A percentile compares a stretch with the other conserved stretches of the same genome.
Conservation (phyloP, 2,113 vertebrate genomes). For the Jacana jacana region DNA sequence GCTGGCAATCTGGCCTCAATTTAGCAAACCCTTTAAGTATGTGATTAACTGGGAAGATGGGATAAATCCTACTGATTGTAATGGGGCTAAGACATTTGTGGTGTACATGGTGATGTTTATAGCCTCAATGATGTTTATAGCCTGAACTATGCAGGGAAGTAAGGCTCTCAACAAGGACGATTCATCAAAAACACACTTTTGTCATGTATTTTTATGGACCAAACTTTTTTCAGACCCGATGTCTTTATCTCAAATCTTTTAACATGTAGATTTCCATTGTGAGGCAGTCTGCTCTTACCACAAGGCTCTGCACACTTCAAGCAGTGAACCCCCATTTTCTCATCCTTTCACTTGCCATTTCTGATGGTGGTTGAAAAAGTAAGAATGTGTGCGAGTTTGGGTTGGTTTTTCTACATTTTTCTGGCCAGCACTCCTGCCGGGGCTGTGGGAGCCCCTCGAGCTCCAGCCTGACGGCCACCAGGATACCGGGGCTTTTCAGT, state of each 20-base stretch:
- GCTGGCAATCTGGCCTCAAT: accelerated
- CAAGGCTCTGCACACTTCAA: neutral
- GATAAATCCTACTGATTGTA: neutral
- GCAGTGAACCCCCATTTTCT: neutral
- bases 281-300: accelerated
- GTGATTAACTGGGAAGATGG: neutral
- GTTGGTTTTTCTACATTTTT: neutral
- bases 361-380: accelerated
- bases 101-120: neutral
- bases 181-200: neutral
- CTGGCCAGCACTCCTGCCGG: accelerated
- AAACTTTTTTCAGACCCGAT: neutral
- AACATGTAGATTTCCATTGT: neutral
- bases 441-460: accelerated
- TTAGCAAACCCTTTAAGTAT: neutral
- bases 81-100: accelerated
- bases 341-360: neutral
- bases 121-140: neutral
- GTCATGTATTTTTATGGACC: accelerated
- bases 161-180: neutral
- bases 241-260: neutral
- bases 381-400: neutral
- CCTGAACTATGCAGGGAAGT: accelerated
- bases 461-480: neutral
- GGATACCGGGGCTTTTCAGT: neutral